Evolutionary conservation across 2,797 vertebrate species (phyloP).

Genomic region (Chromis chromis): DNA sequence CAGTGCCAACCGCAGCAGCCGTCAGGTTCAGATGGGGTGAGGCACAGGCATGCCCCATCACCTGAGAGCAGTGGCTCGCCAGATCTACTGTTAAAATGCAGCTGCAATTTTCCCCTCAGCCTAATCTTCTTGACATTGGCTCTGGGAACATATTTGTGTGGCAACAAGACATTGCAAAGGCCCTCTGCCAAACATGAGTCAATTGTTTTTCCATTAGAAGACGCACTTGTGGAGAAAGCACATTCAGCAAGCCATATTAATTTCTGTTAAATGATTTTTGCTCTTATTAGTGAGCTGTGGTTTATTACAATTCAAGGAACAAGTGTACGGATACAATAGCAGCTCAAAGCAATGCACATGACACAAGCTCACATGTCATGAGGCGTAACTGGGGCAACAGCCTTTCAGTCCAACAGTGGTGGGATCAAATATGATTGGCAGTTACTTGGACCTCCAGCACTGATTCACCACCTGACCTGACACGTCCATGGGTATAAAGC

Average conservation of each 20-base stretch:
- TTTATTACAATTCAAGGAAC: slow-evolving; percentile 23
- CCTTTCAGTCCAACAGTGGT: slow-evolving; percentile 33
- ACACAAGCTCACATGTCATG: slow-evolving; percentile 17
- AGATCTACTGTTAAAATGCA: slow-evolving; percentile 57
- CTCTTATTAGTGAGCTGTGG: slow-evolving; percentile 31
- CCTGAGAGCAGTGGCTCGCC: slow-evolving; percentile 60
- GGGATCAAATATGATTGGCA: slow-evolving; percentile 36
- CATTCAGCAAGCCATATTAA: slow-evolving; percentile 56
- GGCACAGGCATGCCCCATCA: slow-evolving; percentile 77
- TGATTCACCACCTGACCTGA: slow-evolving; percentile 47
- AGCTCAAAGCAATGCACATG: slow-evolving; percentile 11
- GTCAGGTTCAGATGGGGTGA: slow-evolving; percentile 78
- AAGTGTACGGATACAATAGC: slow-evolving; percentile 3
- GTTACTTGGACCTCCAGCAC: slow-evolving; percentile 37
- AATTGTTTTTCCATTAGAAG: slow-evolving; percentile 67
- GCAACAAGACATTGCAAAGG: slow-evolving; percentile 68
- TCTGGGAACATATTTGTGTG: slow-evolving; percentile 75
- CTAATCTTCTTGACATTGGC: slow-evolving; percentile 73
- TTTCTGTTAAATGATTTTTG: slow-evolving; percentile 63
- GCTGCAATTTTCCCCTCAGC: slow-evolving; percentile 76
- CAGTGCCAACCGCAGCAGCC: slow-evolving; percentile 67
- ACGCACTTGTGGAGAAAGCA: slow-evolving; percentile 42
- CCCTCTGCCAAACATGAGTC: slow-evolving; percentile 64
- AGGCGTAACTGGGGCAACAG: slow-evolving; percentile 1
- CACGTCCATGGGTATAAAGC: slow-evolving; percentile 33